Conservation (phyloP, 1,140 invertebrate species). For the Penaeus japonicus region DNA sequence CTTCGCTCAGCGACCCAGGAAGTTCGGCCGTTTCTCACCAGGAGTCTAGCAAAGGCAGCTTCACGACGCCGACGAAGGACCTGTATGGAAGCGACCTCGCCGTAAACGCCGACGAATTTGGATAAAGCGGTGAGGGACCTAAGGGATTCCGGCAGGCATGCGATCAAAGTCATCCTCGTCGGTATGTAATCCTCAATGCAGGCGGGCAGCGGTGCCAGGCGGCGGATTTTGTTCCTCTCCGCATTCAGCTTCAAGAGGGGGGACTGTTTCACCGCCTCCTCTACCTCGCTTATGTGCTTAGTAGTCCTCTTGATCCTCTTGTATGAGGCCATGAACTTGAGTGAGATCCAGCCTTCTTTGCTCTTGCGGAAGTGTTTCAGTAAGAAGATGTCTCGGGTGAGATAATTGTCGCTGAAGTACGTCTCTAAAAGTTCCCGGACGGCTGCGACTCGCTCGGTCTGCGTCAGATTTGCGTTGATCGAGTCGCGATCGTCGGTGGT, state of each 20-base stretch:
- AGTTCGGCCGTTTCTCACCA: slow-evolving; percentile 71
- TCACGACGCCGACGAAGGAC: slow-evolving; percentile 85
- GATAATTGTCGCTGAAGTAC: slow-evolving; percentile 93
- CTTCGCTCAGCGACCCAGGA: slow-evolving; percentile 33
- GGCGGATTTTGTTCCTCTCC: slow-evolving; percentile 84
- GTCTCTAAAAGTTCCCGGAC: slow-evolving; percentile 87
- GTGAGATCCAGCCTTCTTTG: slow-evolving; percentile 91
- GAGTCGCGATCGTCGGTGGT: not conserved
- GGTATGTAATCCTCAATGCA: slow-evolving; percentile 84
- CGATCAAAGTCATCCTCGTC: slow-evolving; percentile 86
- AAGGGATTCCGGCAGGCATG: slow-evolving; percentile 82
- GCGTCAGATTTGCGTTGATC: not conserved
- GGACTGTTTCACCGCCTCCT: slow-evolving; percentile 79
- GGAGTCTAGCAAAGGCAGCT: slow-evolving; percentile 73
- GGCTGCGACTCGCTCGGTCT: not conserved
- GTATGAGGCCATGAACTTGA: slow-evolving; percentile 92
- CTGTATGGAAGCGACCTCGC: slow-evolving; percentile 85
- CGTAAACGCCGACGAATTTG: slow-evolving; percentile 83
- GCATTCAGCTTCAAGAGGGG: slow-evolving; percentile 88
- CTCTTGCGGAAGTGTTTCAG: slow-evolving; percentile 92
- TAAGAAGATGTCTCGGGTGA: slow-evolving; percentile 92
- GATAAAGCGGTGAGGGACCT: slow-evolving; percentile 86
- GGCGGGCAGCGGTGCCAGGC: slow-evolving; percentile 82
- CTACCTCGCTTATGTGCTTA: slow-evolving; percentile 90
- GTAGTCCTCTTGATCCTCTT: slow-evolving; percentile 90